phyloP scores from a whole-genome alignment of 2,113 vertebrate genomes.

The Protomyctophum bolini region DNA sequence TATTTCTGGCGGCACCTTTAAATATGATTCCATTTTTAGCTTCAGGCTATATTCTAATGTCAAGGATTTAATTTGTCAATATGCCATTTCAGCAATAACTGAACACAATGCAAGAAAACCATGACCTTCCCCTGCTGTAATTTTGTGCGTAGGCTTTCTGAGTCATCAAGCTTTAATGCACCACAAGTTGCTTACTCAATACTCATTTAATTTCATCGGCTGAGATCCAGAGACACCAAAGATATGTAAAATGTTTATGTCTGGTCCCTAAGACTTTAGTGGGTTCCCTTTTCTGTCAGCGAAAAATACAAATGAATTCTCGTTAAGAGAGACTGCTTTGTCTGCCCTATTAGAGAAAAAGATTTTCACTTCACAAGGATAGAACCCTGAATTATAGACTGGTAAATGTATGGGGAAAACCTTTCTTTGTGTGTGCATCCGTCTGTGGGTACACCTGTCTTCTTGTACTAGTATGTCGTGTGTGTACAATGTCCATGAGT shows the following conservation, averaged over 20 bases:
- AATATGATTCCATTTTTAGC: not conserved
- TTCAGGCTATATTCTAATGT: not conserved
- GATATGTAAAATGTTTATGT: slow-evolving; percentile 8
- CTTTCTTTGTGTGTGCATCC: not conserved
- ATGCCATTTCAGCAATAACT: not conserved
- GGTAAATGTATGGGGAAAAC: slow-evolving; percentile 5
- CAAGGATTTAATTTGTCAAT: not conserved
- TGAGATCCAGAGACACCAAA: slow-evolving; percentile 1
- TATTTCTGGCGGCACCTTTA: not conserved
- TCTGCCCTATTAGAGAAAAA: not conserved
- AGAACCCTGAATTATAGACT: slow-evolving; percentile 24
- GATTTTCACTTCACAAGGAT: slow-evolving; percentile 6
- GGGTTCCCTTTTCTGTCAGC: slow-evolving; percentile 31
- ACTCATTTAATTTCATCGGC: slow-evolving; percentile 8
- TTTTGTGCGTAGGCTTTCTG: not conserved
- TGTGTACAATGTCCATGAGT: too few relatives aligned
- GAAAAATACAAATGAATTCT: slow-evolving; percentile 31
- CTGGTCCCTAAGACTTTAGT: not conserved
- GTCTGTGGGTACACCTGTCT: not conserved
- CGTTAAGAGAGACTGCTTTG: slow-evolving; percentile 5
- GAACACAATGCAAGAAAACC: not conserved
- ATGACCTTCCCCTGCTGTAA: not conserved
- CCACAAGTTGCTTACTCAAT: not conserved
- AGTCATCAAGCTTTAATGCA: not conserved
- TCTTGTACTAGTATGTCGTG: too few relatives aligned